These are phyloP conservation scores for Arenaria interpres DNA, from an alignment of 2,113 vertebrate genomes.

Conservation along the genomic window DNA sequence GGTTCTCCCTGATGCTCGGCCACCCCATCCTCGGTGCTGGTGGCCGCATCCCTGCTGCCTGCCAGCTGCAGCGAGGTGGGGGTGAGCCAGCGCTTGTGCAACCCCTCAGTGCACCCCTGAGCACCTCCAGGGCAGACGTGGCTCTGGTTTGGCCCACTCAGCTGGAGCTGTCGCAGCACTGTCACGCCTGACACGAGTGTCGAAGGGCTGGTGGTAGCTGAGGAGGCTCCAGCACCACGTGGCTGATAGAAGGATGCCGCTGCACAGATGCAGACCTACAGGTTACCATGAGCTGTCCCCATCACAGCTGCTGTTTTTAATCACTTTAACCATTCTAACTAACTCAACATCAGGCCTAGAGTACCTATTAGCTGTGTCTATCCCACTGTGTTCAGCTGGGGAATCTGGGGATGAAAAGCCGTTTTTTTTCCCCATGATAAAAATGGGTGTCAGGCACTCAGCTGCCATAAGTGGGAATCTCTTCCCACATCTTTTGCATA, in stretches of 20 bases:
- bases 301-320: background rate
- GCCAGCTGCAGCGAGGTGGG: background rate
- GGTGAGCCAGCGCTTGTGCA: background rate
- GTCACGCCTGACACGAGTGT: accelerated
- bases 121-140: accelerated
- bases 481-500: background rate
- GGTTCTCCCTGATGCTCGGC: background rate
- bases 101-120: background rate
- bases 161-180: background rate
- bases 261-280: background rate
- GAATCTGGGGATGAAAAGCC: background rate
- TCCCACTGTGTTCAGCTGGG: background rate
- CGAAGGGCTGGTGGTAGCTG: background rate
- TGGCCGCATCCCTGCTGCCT: background rate
- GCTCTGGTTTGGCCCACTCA: background rate
- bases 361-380: background rate
- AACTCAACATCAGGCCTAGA: background rate
- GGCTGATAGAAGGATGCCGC: background rate
- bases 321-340: background rate
- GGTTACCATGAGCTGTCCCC: background rate
- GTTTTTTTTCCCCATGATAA: background rate
- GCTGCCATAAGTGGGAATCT: background rate
- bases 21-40: accelerated
- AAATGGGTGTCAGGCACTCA: background rate
- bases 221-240: background rate